Conservation (phyloP, 1,140 invertebrate species). For the Diorhabda carinulata region DNA sequence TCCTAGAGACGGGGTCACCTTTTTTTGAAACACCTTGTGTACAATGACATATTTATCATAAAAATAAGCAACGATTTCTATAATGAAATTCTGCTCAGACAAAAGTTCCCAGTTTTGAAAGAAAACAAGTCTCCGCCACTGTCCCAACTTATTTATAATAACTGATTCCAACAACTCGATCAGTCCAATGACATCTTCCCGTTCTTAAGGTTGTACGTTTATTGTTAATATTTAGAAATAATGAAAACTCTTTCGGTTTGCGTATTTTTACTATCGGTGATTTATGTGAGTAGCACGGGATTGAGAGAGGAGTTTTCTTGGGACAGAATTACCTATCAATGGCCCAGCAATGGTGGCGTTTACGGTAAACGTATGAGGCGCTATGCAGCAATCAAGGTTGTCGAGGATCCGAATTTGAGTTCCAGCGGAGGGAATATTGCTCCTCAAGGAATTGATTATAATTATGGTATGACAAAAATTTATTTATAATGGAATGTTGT, state of each 20-base stretch:
- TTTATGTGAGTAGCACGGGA: constrained; percentile 17
- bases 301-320: constrained; percentile 42
- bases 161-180: background rate
- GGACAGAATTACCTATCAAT: constrained; percentile 40
- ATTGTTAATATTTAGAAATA: background rate
- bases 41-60: no score
- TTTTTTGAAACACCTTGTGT: no score
- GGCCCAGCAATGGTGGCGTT: constrained; percentile 19
- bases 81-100: no score
- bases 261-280: constrained; percentile 5
- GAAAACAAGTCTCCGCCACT: background rate
- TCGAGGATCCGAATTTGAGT: constrained; percentile 3
- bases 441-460: background rate
- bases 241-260: constrained; percentile 1
- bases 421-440: background rate
- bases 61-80: no score
- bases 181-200: constrained; percentile 7
- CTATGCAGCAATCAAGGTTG: background rate
- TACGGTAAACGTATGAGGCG: background rate
- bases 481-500: no score
- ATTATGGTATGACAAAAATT: background rate
- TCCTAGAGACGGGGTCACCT: no score
- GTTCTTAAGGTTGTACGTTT: background rate
- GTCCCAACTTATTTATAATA: constrained; percentile 12
- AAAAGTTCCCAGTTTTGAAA: no score